Evolutionary conservation across 2,888 invertebrate genomes (phyloP), one percentile per base, ranked within the genome.

Genomic region (Plagodis pulveraria): DNA sequence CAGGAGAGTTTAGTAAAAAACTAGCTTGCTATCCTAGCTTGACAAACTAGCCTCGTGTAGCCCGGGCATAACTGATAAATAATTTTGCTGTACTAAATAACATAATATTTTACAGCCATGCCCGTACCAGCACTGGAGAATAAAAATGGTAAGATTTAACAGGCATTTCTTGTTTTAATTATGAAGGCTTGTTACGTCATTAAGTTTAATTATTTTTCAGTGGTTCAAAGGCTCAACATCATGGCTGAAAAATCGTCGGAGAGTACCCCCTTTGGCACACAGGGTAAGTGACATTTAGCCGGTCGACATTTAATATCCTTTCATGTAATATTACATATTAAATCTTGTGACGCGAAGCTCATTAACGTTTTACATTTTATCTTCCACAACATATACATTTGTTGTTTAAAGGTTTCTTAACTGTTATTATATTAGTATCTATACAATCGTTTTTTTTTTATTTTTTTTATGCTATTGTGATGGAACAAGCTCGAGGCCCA

Each of bases 181-280:
- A 50, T 56, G 44, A 50, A 58, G 48, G 38, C 34, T 43, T 60
- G 40, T 50, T 57, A 45, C 51, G 51, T 58, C 45, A 42, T 38
- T 55, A 58, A 50, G 49, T 54, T 64, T 57, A 62, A 53, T 53
- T 60, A 52, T 70, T 50, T 63, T 66, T 66, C 84, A 91, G 91
- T 83, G 76, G 87, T 91, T 57, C 91, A 91, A 70, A 84, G 90
- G 73, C 72, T 91, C 61, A 91, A 91, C 74, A 89, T 90, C 62
- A 78, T 90, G 70, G 87, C 86, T 50, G 91, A 89, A 61, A 86
- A 83, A 70, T 78, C 90, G 52, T 91, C 91, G 12, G 90, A 90
- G 72, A 89, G 83, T 64, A 90, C 91, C 33, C 87, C 88, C 50
- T 91, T 89, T 64, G 91, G 91, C 52, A 90, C 91, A 46, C 91